Evolutionary conservation across 2,888 invertebrate species (phyloP), one percentile per base, ranked within the genome.

Genomic region (Drosophila sordidapex): DNA sequence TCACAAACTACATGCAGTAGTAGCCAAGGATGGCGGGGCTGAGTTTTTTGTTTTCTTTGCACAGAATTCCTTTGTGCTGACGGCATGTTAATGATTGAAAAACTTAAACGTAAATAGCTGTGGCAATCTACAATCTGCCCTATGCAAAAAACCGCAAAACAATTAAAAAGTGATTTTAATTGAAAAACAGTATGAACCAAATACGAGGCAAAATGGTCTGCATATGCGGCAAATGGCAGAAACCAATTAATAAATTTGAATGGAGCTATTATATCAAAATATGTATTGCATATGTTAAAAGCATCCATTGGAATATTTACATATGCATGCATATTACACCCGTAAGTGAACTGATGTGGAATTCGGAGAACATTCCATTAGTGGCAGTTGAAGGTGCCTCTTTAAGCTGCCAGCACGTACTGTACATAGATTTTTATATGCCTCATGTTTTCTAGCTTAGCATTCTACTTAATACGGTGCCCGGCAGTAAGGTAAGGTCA

Each of bases 361-460:
- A 13, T 56, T 48, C 18, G 31, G 4, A 11, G 36, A 21, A 40
- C 43, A 35, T 33, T 15, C 49, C 40, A 72, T 71, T 53, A 48
- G 48, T 27, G 29, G n/a, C 43, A 49, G 35, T 40, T 57, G 48
- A 78, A 63, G 62, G 68, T 36, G 18, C 8, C 36, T 36, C 59
- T 62, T 59, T 31, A 35, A 46, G 72, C 63, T 59, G 40, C 46
- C 61, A 60, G 62, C 90, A 85, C 90, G 90, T 81, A 73, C 83
- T 62, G 49, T 53, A 72, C 73, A 80, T 80, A 84, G 77, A 80
- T 82, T 85, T 84, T 84, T 82, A 89, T 84, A 73, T 76, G 81
- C 70, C 71, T 51, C n/a, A 59, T 35, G 53, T 43, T 46, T 40
- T 40, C 33, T 40, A 48, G 75, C 75, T 70, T 57, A 59, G 52